A percentile compares a stretch with the other conserved stretches of the same genome.
Evolutionary conservation across 2,113 vertebrate species (phyloP).

Genomic region (Tenrec ecaudatus): DNA sequence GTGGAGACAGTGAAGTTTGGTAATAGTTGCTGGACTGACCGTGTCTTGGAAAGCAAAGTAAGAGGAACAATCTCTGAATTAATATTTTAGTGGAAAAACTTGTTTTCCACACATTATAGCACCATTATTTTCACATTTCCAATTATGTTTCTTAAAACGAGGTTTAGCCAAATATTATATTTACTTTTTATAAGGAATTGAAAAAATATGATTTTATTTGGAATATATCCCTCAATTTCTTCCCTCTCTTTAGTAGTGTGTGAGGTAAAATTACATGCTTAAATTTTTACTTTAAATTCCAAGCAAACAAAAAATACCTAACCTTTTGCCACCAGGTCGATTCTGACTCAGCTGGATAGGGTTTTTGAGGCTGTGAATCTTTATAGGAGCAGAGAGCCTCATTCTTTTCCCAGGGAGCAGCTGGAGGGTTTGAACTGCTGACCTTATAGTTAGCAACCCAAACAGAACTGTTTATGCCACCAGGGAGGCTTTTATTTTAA

Average conservation of each 20-base stretch:
- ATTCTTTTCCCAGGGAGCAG: too few species aligned
- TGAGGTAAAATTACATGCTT: background rate
- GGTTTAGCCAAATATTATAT: background rate
- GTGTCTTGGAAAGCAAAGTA: background rate
- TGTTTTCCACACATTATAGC: background rate
- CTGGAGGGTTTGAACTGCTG: too few species aligned
- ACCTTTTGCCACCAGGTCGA: too few species aligned
- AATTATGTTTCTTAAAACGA: background rate
- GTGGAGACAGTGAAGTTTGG: background rate
- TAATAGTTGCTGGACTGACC: too few species aligned
- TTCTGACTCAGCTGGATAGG: too few species aligned
- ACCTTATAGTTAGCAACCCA: too few species aligned
- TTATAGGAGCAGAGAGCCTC: too few species aligned
- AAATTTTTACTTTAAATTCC: background rate
- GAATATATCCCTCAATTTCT: background rate
- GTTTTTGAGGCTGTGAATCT: too few species aligned
- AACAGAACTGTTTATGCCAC: too few species aligned
- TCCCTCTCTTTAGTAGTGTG: background rate
- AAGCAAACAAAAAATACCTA: too few species aligned
- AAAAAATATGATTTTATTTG: background rate
- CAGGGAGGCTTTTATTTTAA: too few species aligned
- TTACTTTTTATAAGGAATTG: background rate
- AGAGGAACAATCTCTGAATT: background rate
- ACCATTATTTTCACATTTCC: background rate
- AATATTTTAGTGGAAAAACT: background rate